Base-by-base conservation (phyloP, 1,140 invertebrate genomes). In the Drosophila guanche region DNA sequence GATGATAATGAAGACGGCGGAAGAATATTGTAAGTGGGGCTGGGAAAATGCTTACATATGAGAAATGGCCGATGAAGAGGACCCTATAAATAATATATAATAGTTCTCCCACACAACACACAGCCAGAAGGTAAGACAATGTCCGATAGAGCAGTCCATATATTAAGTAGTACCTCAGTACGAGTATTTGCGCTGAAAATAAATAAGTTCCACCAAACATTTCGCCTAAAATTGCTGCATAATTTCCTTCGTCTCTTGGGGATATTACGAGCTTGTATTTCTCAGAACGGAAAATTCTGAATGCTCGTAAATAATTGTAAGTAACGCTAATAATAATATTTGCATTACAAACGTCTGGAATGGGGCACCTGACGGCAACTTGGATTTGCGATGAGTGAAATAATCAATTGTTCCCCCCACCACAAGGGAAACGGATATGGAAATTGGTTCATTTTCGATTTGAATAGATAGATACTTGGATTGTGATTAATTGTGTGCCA, bases 301-400 rank as follows among this genome's bases (percentile, higher is more conserved):
- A 20, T 33, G 46, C 2, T 75, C 60, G 54, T 79, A 85, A 79
- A 83, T 83, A 71, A 79, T 62, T 76, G 63, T 68, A 59, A 80
- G 60, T 76, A 76, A 61, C 66, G 66, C 33, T 62, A 71, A 76
- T 79, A 75, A 75, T 68, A 85, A 79, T 71, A 76, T 76, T 79
- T 57, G 56, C 52, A 65, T 47, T 58, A 27, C 52, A 57, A 29
- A 14, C 53, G 33, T 12, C 8, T 12, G 4, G 10, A 20, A 23
- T 37, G 27, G 14, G 42, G 37, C 25, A 42, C 7, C 59, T 60
- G 77, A 67, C 62, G 62, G 54, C 53, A 77, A 63, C 43, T 27
- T 33, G 37, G 51, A 47, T 25, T 41, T 43, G 14, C 33, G 42
- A 12, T 45, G 46, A 56, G 25, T 66, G 47, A 66, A 70, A 57